phyloP scores from a whole-genome alignment of 2,797 vertebrate species.

The Muscicapa comitata region DNA sequence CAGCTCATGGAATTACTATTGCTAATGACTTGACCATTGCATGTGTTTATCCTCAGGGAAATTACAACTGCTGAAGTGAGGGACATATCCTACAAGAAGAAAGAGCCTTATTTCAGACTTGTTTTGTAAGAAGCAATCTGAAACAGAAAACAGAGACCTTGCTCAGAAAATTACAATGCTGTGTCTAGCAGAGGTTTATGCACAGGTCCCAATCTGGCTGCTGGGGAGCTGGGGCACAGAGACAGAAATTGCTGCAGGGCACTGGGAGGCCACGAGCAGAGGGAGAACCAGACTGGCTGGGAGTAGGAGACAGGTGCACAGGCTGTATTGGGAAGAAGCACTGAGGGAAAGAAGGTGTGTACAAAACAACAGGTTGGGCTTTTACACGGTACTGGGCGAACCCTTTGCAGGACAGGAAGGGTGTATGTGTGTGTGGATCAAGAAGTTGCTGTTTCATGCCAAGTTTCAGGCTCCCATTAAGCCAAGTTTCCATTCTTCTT shows the following conservation, averaged over 20 bases:
- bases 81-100: background rate
- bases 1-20: background rate
- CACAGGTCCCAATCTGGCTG: background rate
- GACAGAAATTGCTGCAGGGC: background rate
- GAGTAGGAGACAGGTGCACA: background rate
- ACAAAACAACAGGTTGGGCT: background rate
- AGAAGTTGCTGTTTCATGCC: background rate
- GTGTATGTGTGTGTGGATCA: background rate
- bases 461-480: constrained; percentile 5
- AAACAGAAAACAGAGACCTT: background rate
- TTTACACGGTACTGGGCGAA: background rate
- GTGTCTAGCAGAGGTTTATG: background rate
- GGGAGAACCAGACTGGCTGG: background rate
- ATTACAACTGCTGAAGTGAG: background rate
- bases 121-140: background rate
- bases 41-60: background rate
- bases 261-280: background rate
- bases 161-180: background rate
- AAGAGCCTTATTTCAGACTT: background rate
- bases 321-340: background rate
- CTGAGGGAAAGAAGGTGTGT: background rate
- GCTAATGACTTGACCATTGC: background rate
- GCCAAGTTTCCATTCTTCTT: background rate
- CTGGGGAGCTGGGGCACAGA: background rate
- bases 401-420: background rate